Conservation (phyloP, 2,797 vertebrate species). For the Aplochiton taeniatus region DNA sequence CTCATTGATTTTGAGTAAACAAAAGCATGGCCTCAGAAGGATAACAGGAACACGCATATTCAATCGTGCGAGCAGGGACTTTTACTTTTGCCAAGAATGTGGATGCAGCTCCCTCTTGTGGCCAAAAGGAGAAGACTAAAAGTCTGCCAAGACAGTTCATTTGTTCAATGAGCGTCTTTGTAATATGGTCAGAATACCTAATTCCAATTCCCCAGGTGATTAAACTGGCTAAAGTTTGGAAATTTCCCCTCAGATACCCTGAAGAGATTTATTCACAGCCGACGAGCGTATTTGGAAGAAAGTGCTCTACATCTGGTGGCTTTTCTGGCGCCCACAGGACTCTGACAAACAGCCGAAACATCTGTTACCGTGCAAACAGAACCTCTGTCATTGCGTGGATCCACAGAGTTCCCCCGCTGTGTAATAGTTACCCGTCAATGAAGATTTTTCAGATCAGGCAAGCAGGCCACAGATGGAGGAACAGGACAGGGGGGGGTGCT, state of each 20-base stretch:
- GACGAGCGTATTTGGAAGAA: slow-evolving; percentile 30
- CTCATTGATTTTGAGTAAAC: too few species aligned
- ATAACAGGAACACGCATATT: too few species aligned
- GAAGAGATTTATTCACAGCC: slow-evolving; percentile 17
- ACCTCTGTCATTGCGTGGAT: slow-evolving; percentile 48
- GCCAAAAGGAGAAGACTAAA: slow-evolving; percentile 8
- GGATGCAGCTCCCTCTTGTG: slow-evolving; percentile 66
- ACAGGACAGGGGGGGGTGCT: slow-evolving; percentile 26
- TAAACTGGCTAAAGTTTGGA: not conserved
- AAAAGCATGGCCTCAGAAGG: too few species aligned
- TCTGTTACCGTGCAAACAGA: slow-evolving; percentile 48
- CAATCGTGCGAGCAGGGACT: too few species aligned
- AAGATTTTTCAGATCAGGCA: slow-evolving; percentile 18
- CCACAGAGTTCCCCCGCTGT: slow-evolving; percentile 28
- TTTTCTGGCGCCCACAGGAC: too few species aligned
- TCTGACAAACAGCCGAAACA: slow-evolving; percentile 39
- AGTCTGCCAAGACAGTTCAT: not conserved
- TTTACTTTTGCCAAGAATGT: not conserved
- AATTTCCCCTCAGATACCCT: not conserved
- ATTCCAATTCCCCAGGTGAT: not conserved
- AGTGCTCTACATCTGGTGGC: slow-evolving; percentile 29
- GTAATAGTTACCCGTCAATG: slow-evolving; percentile 50
- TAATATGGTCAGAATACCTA: not conserved
- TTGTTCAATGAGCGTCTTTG: not conserved
- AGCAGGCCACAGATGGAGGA: slow-evolving; percentile 2